Percentiles rank a stretch among this genome's conserved stretches.
Evolutionary conservation across 2,113 vertebrate species (phyloP).

Genomic region (Cyanoramphus novaezelandiae): DNA sequence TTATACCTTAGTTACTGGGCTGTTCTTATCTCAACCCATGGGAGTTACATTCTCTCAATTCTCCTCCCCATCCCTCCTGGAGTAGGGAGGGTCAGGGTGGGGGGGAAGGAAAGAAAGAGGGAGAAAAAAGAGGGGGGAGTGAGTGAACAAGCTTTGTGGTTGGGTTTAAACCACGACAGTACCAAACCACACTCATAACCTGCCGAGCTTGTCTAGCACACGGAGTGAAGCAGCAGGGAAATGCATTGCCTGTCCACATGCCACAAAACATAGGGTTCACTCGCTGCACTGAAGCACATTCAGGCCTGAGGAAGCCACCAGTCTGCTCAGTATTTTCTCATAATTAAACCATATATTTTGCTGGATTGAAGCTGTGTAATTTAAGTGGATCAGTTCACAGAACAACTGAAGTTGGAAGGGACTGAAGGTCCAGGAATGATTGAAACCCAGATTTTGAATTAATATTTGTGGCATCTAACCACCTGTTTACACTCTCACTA

Average conservation of each 20-base stretch:
- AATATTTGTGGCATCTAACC: neutral
- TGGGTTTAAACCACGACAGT: too few species aligned
- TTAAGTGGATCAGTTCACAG: neutral
- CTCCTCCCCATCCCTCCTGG: too few species aligned
- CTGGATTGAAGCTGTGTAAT: neutral
- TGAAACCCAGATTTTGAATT: neutral
- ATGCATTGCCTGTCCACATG: rapidly evolving
- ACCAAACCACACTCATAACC: neutral
- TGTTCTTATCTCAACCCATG: too few species aligned
- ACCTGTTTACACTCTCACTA: neutral
- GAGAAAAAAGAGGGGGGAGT: too few species aligned
- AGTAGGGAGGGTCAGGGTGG: too few species aligned
- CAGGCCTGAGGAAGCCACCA: neutral
- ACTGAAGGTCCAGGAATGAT: neutral
- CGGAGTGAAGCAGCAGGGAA: neutral
- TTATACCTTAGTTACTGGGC: too few species aligned
- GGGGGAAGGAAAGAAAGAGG: too few species aligned
- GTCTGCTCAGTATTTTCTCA: neutral
- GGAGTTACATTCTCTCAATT: too few species aligned
- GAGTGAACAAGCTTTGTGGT: too few species aligned
- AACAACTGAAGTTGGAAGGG: neutral
- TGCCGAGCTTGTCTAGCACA: neutral
- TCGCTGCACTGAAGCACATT: neutral
- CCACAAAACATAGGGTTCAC: rapidly evolving
- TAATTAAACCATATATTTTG: neutral